These are phyloP conservation scores for Dasyornis broadbenti DNA, from an alignment of 2,113 vertebrate genomes.

Conservation along the genomic window DNA sequence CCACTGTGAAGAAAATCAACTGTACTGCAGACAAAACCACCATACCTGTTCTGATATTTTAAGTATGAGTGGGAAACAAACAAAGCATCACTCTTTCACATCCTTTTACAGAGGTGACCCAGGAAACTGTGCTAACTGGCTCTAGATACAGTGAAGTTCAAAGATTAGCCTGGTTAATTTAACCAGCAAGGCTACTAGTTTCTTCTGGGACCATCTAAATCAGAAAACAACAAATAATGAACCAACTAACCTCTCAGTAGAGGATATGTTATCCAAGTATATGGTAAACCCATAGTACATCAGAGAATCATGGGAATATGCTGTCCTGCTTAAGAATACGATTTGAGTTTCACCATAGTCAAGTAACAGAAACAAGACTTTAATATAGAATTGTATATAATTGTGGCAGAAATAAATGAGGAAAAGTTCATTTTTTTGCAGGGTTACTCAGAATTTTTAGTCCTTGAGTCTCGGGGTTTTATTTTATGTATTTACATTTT, in stretches of 20 bases:
- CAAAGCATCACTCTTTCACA: background rate
- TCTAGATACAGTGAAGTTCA: background rate
- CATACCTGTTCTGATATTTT: background rate
- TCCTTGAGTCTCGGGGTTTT: background rate
- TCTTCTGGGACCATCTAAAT: background rate
- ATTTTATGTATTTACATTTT: background rate
- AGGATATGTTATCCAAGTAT: background rate
- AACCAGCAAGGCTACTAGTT: background rate
- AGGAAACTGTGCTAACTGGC: background rate
- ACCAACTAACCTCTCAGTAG: background rate
- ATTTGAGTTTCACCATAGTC: background rate
- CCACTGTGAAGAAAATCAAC: background rate
- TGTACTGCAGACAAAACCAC: background rate
- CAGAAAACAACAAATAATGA: background rate
- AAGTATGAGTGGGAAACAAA: background rate
- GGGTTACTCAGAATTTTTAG: background rate
- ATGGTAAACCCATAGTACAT: background rate
- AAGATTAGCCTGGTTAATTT: background rate
- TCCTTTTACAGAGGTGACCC: background rate
- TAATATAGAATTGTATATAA: background rate
- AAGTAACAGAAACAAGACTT: background rate
- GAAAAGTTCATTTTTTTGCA: background rate
- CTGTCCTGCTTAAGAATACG: background rate
- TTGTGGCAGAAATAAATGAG: background rate
- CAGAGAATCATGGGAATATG: background rate